A percentile compares a stretch with the other conserved stretches of the same genome.
These are phyloP conservation scores for Nephrotoma appendiculata DNA, from an alignment of 2,888 invertebrate genomes.

Conservation along the genomic window DNA sequence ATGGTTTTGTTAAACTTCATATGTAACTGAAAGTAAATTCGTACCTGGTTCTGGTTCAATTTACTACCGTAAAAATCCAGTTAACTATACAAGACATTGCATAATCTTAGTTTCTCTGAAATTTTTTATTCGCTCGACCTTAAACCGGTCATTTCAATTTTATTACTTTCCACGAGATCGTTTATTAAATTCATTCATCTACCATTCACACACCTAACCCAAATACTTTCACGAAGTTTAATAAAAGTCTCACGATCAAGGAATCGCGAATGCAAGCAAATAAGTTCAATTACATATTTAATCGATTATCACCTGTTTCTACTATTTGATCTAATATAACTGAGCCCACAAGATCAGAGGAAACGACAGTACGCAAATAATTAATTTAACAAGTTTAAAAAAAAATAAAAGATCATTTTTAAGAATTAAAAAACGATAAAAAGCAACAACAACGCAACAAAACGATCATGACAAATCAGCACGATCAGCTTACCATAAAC, in stretches of 20 bases:
- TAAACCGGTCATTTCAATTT: not conserved
- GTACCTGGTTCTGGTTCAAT: no score
- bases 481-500: not conserved
- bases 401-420: not conserved
- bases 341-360: not conserved
- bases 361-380: not conserved
- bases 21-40: no score
- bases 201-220: not conserved
- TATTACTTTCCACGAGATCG: not conserved
- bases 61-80: no score
- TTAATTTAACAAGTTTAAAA: not conserved
- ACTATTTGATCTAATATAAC: not conserved
- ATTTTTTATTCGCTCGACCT: not conserved
- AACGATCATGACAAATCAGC: constrained; percentile 1
- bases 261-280: not conserved
- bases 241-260: not conserved
- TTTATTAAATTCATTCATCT: not conserved
- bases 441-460: not conserved
- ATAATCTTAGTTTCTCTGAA: not conserved
- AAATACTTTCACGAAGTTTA: not conserved
- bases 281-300: not conserved
- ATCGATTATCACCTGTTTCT: not conserved
- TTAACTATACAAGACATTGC: not conserved
- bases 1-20: no score
- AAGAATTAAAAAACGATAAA: not conserved